Conservation (phyloP, 2,113 vertebrate species). For the Balaenoptera acutorostrata region DNA sequence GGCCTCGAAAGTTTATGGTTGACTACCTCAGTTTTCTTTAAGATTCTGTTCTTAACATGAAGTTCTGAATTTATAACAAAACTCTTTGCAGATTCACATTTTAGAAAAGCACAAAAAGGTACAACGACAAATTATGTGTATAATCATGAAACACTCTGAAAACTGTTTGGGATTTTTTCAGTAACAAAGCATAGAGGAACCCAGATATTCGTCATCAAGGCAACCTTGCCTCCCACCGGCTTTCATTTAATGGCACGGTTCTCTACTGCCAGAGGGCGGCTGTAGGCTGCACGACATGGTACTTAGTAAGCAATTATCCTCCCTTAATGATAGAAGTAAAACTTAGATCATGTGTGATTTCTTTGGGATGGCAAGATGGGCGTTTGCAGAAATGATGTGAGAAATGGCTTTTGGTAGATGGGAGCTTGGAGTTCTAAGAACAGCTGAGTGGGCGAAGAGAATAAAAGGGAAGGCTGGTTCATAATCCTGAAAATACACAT, state of each 20-base stretch:
- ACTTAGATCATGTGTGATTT: not conserved
- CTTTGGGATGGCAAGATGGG: not conserved
- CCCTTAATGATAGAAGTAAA: not conserved
- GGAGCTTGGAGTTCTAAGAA: not conserved
- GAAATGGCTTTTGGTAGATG: not conserved
- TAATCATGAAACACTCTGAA: not conserved
- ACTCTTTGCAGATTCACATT: not conserved
- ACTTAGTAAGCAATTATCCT: not conserved
- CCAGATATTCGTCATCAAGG: not conserved
- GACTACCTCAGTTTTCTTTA: not conserved
- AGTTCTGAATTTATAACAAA: not conserved
- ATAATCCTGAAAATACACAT: constrained; percentile 18
- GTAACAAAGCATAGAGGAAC: not conserved
- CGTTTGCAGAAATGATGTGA: constrained; percentile 8
- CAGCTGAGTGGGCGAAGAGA: not conserved
- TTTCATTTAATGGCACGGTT: not conserved
- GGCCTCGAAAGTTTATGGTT: not conserved
- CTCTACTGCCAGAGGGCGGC: not conserved
- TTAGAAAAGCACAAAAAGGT: not conserved
- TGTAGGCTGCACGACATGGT: not conserved
- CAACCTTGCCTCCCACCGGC: not conserved
- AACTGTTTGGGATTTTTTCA: not conserved
- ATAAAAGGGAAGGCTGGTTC: constrained; percentile 32
- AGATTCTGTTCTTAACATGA: not conserved
- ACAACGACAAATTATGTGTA: not conserved